phyloP scores from a whole-genome alignment of 2,888 invertebrate genomes.

The Plebejus argus region DNA sequence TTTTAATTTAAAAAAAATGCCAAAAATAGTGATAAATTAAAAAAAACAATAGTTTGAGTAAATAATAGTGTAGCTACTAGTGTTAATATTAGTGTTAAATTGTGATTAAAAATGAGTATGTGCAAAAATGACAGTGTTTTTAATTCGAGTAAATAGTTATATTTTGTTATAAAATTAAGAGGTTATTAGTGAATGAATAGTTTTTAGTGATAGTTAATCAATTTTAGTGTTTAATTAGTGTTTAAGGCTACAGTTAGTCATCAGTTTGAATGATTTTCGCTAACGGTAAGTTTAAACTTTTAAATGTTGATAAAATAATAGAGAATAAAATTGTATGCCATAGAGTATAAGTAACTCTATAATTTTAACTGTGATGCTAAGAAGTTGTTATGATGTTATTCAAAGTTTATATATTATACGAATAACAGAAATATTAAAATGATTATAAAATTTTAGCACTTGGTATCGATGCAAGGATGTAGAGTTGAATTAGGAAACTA shows the following conservation, averaged over 20 bases:
- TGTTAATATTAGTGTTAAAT: neutral
- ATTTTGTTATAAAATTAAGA: neutral
- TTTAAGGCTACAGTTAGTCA: neutral
- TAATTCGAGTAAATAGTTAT: neutral
- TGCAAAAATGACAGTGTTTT: neutral
- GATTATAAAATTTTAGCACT: neutral
- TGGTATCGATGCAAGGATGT: neutral
- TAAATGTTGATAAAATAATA: too few species aligned
- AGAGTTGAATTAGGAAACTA: neutral
- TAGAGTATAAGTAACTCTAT: neutral
- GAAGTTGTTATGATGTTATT: neutral
- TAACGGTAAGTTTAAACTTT: neutral
- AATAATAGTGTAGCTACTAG: too few species aligned
- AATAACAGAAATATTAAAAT: neutral
- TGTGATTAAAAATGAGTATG: neutral
- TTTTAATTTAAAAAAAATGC: neutral
- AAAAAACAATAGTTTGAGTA: neutral
- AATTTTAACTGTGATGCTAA: neutral
- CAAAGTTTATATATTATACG: neutral
- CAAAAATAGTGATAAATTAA: neutral
- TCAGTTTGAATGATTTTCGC: constrained; percentile 24
- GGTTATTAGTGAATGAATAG: neutral
- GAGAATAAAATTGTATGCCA: neutral
- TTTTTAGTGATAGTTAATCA: neutral
- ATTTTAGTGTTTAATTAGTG: neutral